Percentiles rank a stretch among this genome's conserved stretches.
phyloP scores from a whole-genome alignment of 2,113 vertebrate species.

The Sinocyclocheilus rhinocerous region DNA sequence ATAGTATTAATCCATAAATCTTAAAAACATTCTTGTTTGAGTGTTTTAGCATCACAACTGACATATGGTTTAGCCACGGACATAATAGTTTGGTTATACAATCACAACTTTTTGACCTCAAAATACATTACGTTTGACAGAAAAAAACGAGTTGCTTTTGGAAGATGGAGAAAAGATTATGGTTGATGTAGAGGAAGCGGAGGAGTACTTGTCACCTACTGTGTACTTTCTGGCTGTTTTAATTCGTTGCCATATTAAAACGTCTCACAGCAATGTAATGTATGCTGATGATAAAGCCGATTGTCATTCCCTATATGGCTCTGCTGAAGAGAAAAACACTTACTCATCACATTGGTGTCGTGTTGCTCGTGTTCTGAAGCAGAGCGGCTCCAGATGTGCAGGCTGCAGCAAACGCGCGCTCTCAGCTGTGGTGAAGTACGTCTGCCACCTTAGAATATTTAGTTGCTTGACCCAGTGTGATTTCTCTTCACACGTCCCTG shows the following conservation, averaged over 20 bases:
- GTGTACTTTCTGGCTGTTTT: not conserved
- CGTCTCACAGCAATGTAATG: too few relatives aligned
- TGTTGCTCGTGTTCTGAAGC: conserved; percentile 5
- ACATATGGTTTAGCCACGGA: too few relatives aligned
- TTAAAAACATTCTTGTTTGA: too few relatives aligned
- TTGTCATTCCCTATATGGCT: not conserved
- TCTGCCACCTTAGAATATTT: conserved; percentile 4
- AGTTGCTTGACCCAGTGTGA: conserved; percentile 16
- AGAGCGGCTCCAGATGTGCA: conserved; percentile 21
- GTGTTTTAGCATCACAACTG: too few relatives aligned
- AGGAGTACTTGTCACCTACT: conserved; percentile 16
- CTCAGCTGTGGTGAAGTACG: conserved; percentile 8
- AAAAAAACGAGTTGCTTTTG: not conserved
- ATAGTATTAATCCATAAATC: too few relatives aligned
- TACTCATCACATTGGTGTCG: not conserved
- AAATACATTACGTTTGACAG: too few relatives aligned
- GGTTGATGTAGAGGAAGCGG: not conserved
- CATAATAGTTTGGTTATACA: too few relatives aligned
- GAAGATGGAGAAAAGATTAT: not conserved
- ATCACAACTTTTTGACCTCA: too few relatives aligned
- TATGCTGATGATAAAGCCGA: too few relatives aligned
- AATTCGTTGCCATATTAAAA: too few relatives aligned
- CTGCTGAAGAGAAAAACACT: not conserved
- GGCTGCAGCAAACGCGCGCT: not conserved
- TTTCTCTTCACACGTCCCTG: not conserved